Base-by-base conservation (phyloP, 2,888 invertebrate species). In the Cephonodes hylas region DNA sequence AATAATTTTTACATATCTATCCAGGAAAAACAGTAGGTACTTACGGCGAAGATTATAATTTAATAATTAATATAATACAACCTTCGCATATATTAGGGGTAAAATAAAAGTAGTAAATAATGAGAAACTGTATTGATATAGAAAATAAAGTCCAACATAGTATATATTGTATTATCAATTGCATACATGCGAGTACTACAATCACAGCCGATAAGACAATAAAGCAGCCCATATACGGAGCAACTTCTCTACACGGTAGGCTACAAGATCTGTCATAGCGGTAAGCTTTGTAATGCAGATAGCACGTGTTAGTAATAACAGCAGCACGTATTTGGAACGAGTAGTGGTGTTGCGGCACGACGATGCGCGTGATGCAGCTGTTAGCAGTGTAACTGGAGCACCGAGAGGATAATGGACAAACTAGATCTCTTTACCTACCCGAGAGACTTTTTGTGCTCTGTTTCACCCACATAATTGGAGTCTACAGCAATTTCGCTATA, bases 391-490 rank as follows among this genome's bases (percentile, higher is more conserved):
- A 86, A 86, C 77, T 88, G 64, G 88, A 81, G 78, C 88, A 78
- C 70, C 76, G 76, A 80, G 79, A 81, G 82, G 78, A 86, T 80
- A 79, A 79, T 73, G 69, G 69, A 77, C 75, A 75, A 76, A 76
- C 80, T 72, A 79, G 78, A 75, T 77, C 73, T 72, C 72, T 68
- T 65, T 66, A 63, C 66, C 68, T 71, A 70, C 62, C 64, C 59
- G 64, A 73, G 77, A 78, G 75, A 81, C 77, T 75, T 72, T 82
- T 81, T 83, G 84, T 86, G 89, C 86, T 89, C 89, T 89, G 89
- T 85, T 89, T 88, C 83, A 76, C 78, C 64, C 70, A 66, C 64
- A 85, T 81, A 84, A 84, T 81, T 75, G 74, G 60, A 64, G 71
- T 60, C 45, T 20, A 45, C 18, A 45, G 23, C 45, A 58, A 61